Evolutionary conservation across 2,888 invertebrate species (phyloP).

Genomic region (Limenitis camilla): DNA sequence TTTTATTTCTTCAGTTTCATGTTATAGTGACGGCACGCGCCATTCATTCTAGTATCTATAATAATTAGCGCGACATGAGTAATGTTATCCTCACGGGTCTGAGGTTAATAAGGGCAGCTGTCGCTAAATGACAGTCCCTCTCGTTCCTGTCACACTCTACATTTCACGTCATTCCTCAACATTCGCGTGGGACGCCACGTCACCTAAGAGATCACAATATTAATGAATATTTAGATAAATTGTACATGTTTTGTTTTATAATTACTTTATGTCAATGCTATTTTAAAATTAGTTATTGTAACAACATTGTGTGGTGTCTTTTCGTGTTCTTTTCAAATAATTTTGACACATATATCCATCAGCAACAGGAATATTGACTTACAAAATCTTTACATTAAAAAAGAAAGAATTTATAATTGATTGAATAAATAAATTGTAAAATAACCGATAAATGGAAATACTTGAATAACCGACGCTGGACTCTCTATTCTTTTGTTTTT

Average conservation of each 20-base stretch:
- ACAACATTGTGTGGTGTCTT: no score
- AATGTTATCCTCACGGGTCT: slow-evolving; percentile 46
- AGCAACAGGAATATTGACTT: no score
- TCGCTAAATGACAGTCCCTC: slow-evolving; percentile 5
- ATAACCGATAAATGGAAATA: no score
- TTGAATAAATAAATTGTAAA: no score
- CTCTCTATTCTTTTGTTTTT: no score
- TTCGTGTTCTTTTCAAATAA: no score
- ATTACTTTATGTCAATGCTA: neutral
- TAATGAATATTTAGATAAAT: neutral
- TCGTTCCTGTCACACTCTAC: slow-evolving; percentile 38
- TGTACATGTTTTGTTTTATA: neutral
- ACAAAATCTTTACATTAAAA: no score
- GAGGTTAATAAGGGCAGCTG: slow-evolving; percentile 65
- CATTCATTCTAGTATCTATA: slow-evolving; percentile 24
- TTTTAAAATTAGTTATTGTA: no score
- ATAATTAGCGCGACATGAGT: slow-evolving; percentile 60
- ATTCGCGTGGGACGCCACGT: neutral
- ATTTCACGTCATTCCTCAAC: slow-evolving; percentile 3
- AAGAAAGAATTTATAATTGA: no score
- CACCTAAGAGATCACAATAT: neutral
- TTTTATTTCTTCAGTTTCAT: no score
- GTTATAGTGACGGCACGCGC: slow-evolving; percentile 20
- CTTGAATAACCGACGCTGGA: no score
- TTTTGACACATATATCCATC: no score